Evolutionary conservation across 2,797 vertebrate species (phyloP).

Genomic region (Manis crassicaudata): DNA sequence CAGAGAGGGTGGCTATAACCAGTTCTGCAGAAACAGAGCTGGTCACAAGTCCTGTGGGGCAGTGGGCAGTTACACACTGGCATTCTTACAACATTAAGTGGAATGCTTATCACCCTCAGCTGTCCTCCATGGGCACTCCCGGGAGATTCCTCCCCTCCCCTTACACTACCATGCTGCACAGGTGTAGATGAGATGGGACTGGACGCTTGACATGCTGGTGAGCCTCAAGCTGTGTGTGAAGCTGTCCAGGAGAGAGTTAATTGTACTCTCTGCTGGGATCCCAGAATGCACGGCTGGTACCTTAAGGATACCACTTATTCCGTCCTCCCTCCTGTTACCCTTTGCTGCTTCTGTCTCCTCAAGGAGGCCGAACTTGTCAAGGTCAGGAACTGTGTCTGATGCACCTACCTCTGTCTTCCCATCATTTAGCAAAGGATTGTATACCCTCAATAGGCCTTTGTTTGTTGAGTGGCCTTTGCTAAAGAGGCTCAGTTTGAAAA

Average conservation of each 20-base stretch:
- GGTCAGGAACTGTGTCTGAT: background rate
- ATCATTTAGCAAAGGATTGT: background rate
- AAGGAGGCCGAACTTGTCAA: background rate
- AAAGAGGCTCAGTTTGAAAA: background rate
- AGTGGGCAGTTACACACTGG: accelerated
- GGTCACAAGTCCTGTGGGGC: background rate
- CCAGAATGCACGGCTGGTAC: background rate
- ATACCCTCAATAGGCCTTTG: background rate
- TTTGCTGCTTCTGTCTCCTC: background rate
- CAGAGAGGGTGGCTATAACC: background rate
- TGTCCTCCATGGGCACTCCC: background rate
- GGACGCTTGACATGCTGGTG: background rate
- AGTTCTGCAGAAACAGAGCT: background rate
- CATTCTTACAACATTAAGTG: background rate
- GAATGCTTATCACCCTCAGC: background rate
- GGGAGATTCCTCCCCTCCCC: background rate
- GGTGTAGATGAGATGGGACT: background rate
- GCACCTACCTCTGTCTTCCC: background rate
- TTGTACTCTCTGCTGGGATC: background rate
- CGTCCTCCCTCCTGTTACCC: background rate
- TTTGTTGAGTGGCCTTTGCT: background rate
- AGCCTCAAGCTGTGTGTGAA: background rate
- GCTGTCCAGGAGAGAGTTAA: background rate
- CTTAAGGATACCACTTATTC: background rate
- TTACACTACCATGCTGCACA: accelerated